A percentile compares a stretch with the other conserved stretches of the same genome.
Evolutionary conservation across 37 sponge, comb jelly and placozoan genomes (phyloP).

Genomic region (Bolinopsis microptera): DNA sequence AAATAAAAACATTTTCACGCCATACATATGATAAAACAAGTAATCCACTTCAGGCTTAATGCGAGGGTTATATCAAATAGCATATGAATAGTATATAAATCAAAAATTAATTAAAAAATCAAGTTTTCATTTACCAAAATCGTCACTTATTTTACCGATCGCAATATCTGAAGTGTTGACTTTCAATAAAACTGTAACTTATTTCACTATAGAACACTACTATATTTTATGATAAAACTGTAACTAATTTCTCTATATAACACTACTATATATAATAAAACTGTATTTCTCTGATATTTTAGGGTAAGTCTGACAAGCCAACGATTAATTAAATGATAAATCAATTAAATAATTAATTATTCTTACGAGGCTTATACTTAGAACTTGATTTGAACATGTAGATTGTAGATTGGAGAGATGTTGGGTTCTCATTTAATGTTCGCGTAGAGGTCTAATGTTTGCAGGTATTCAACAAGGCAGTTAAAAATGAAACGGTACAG

Average conservation of each 20-base stretch:
- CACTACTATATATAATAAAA: not conserved
- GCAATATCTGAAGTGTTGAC: not conserved
- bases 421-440: slow-evolving; percentile 1
- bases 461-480: slow-evolving; percentile 22
- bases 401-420: not conserved
- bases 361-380: not conserved
- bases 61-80: not conserved
- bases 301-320: no score
- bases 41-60: not conserved
- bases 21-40: not conserved
- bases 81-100: not conserved
- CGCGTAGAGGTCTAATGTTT: slow-evolving; percentile 40
- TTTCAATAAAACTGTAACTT: not conserved
- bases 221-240: not conserved
- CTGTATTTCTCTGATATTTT: not conserved
- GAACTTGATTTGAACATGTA: not conserved
- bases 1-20: not conserved
- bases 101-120: not conserved
- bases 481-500: slow-evolving; percentile 8
- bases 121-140: not conserved
- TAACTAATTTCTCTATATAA: not conserved
- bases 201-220: not conserved
- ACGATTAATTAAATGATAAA: no score
- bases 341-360: no score
- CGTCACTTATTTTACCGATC: not conserved